Evolutionary conservation across 2,113 vertebrate species (phyloP), one percentile per base, ranked within the genome.

Genomic region (Alethe castanea): DNA sequence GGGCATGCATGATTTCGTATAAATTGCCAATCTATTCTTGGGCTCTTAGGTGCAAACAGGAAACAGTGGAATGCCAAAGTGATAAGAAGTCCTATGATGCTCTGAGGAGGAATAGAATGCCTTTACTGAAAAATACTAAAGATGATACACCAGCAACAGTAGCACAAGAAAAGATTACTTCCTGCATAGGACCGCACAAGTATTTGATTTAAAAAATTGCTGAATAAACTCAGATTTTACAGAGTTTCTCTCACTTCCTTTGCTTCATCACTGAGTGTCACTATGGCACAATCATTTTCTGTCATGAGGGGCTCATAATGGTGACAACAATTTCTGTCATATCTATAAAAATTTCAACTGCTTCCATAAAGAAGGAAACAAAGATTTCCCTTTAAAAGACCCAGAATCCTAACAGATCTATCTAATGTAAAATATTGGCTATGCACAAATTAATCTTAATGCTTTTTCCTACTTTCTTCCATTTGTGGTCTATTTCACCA

Each of bases 141-240:
- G n/a, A 26, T 26, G 2, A 50, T 40, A 38, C 35, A 64, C 1
- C 11, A 80, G 14, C 18, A 88, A 36, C 3, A 35, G 6, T 11
- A 67, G 3, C 14, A 70, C 12, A 33, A 54, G 33, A 29, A 3
- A 17, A 52, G 9, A 2, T n/a, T 11, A 35, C 20, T 42, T 73
- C 8, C 40, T 86, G 18, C 2, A 2, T 23, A 50, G 7, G 14
- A 65, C 10, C 65, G 36, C 1, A 2, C 0, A 38, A 26, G 7
- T 10, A 2, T 81, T 88, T 76, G 5, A 60, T 48, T 6, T 48
- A 60, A 28, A 70, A 45, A 56, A 48, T 5, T 80, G 19, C 13
- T 48, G 29, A 62, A 86, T n/a, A 16, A 18, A 42, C 8, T n/a
- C 23, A 50, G 35, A 54, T 11, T 79, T 53, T 70, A 26, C 5